Evolutionary conservation across 2,888 invertebrate genomes (phyloP).

Genomic region (Sialis fuliginosa): DNA sequence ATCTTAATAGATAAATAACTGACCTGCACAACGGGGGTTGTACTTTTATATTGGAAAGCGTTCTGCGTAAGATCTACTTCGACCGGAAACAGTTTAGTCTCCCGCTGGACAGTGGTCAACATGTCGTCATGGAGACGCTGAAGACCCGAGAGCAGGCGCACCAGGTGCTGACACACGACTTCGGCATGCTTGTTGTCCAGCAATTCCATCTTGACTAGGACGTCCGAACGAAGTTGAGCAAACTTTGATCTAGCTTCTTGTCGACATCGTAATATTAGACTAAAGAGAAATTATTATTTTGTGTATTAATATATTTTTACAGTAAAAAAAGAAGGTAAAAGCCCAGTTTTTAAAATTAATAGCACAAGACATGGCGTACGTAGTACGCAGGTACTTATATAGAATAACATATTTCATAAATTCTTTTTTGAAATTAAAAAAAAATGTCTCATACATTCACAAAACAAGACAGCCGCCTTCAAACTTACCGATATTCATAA

Average conservation of each 20-base stretch:
- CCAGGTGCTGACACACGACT: conserved; percentile 74
- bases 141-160: conserved; percentile 70
- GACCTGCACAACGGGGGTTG: conserved; percentile 26
- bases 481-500: conserved; percentile 79
- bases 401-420: too few species aligned
- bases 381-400: too few species aligned
- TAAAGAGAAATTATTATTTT: conserved; percentile 18
- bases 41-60: conserved; percentile 78
- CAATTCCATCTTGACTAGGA: conserved; percentile 90
- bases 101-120: conserved; percentile 45
- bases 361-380: too few species aligned
- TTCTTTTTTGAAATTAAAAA: too few species aligned
- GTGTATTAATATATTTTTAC: not conserved
- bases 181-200: conserved; percentile 97
- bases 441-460: too few species aligned
- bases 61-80: conserved; percentile 87
- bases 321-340: not conserved
- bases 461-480: too few species aligned
- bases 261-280: conserved; percentile 82
- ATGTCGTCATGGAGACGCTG: conserved; percentile 26
- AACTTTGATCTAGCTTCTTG: conserved; percentile 83
- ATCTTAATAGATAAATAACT: conserved; percentile 1
- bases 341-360: too few species aligned
- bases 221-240: conserved; percentile 72
- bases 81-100: conserved; percentile 75